Evolutionary conservation across 2,888 invertebrate species (phyloP), one percentile per base, ranked within the genome.

Genomic region (Strigamia transsilvanica): DNA sequence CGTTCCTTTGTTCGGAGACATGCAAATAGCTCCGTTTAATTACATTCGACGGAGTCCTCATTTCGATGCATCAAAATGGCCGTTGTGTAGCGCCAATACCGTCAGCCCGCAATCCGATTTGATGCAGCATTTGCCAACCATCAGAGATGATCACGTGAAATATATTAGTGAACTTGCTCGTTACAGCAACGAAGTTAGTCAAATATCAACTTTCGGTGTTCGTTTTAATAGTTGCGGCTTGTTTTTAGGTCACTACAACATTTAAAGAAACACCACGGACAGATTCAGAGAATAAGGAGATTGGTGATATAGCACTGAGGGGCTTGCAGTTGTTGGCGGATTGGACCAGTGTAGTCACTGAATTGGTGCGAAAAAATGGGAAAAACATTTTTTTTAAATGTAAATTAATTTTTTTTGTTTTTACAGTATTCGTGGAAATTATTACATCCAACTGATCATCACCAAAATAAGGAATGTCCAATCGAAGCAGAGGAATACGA

Each of bases 21-120:
- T 99, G 99, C 98, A 99, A 89, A 98, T 99, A 82, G 97, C 98
- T 0, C 99, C 99, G 0, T 99, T 99, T 88, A 96, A 97, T 87
- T 99, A 99, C 87, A 96, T 99, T 84, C 96, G 95, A 88, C 91
- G 96, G 23, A 96, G 96, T 82, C 95, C 96, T 85, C 95, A 97
- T 87, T 98, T 95, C 87, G 98, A 98, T 86, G 91, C 95, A 0
- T 90, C 88, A 82, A 93, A 93, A 87, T 98, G 98, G 98, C 98
- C 95, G 0, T 89, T 95, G 83, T 96, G 94, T 0, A 94, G 94
- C 84, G 95, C 94, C 80, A 92, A 91, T 85, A 94, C 92, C 41
- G 93, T 93, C 80, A 96, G 94, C 80, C 96, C 96, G 0, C 97
- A 97, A 87, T 95, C 97, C 0, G 97, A 98, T 90, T 91, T 98